Base-by-base conservation (phyloP, 2,888 invertebrate species). In the Neoaliturus tenellus region DNA sequence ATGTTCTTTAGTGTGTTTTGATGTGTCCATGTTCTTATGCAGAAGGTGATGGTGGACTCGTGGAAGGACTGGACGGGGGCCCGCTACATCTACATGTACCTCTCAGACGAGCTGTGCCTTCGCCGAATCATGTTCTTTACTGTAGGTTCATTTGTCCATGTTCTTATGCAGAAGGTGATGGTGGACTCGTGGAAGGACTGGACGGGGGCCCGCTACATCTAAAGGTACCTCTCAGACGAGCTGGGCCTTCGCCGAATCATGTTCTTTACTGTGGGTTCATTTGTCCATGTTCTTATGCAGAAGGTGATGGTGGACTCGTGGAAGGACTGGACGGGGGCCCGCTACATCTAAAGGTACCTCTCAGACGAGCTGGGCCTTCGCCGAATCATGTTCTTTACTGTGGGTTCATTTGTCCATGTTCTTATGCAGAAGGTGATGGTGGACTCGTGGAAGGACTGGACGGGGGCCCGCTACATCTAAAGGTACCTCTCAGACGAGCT, bases 61-160 rank as follows among this genome's bases (percentile, higher is more conserved):
- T 91, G 91, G 91, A 91, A 91, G 86, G 91, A 91, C 83, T 91
- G 91, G 91, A 91, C 91, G 5, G 91, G 91, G 23, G 91, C 90
- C 4, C 87, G 91, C 0, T 89, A 90, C 83, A 89, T 91, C 69
- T 91, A 91, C 86, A 88, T 91, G 86, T 89, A 91, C 85, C 89
- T 91, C 2, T 89, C 90, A 0, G 89, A 90, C 81, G 90, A 90
- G 33, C 88, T 91, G 82, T 90, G 90, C 5, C 89, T 91, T 12
- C 86, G 89, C 8, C 88, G 90, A 83, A 90, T 91, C 41, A 89
- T 89, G 20, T 90, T 91, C 85, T 90, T 6, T 10, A 35, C 35
- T 6, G 35, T 35, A 35, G 35, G 10, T 35, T 35, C 35, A 35
- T 10, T 35, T 58, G 20, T 58, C 23, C 25, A 28, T 58, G 58